Evolutionary conservation across 2,888 invertebrate species (phyloP).

Genomic region (Siphonodentalium dalli): DNA sequence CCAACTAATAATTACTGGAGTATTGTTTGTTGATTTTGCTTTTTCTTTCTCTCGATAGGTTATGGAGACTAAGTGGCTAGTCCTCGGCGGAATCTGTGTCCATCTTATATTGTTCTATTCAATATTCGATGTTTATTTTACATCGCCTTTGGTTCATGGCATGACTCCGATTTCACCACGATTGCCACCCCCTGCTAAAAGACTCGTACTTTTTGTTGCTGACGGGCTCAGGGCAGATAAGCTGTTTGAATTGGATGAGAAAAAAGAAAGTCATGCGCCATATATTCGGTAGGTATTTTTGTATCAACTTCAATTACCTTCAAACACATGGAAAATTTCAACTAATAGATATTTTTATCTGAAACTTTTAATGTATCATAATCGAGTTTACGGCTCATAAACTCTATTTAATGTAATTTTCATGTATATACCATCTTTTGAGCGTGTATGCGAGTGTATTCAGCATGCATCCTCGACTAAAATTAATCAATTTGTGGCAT

Average conservation of each 20-base stretch:
- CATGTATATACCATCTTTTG: too few relatives aligned
- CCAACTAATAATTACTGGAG: too few relatives aligned
- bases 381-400: too few relatives aligned
- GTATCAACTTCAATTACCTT: not conserved
- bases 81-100: slow-evolving; percentile 66
- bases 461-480: too few relatives aligned
- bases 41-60: not conserved
- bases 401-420: too few relatives aligned
- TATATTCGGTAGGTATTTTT: slow-evolving; percentile 71
- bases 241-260: slow-evolving; percentile 69
- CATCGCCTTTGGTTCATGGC: slow-evolving; percentile 83
- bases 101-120: slow-evolving; percentile 82
- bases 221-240: slow-evolving; percentile 92
- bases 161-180: slow-evolving; percentile 68
- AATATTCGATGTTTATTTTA: slow-evolving; percentile 92
- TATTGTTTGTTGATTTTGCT: too few relatives aligned
- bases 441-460: too few relatives aligned
- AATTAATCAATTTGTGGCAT: too few relatives aligned
- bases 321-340: too few relatives aligned
- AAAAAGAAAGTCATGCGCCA: slow-evolving; percentile 70
- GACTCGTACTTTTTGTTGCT: slow-evolving; percentile 86
- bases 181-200: slow-evolving; percentile 70
- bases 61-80: slow-evolving; percentile 44
- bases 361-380: too few relatives aligned
- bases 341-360: too few relatives aligned